Conservation (phyloP, 2,113 vertebrate genomes). For the Herpailurus yagouaroundi region DNA sequence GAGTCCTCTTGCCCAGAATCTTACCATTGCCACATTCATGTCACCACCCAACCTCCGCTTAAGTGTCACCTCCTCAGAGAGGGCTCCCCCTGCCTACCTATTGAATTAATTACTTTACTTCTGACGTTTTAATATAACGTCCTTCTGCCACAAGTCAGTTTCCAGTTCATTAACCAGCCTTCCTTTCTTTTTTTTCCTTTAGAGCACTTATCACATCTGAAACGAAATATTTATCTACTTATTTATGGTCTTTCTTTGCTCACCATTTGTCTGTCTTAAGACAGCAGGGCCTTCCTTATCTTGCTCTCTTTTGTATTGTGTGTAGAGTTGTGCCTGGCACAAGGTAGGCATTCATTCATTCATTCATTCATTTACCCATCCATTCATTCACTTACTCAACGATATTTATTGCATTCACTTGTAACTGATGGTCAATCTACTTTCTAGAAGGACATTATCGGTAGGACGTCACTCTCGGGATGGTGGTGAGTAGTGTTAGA, state of each 20-base stretch:
- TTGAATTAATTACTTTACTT: neutral
- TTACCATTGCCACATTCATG: fast-evolving
- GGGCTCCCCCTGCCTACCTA: fast-evolving
- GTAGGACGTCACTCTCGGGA: neutral
- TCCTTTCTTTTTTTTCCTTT: neutral
- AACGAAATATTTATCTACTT: neutral
- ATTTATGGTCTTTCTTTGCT: neutral
- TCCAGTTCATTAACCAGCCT: neutral
- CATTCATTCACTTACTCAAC: neutral
- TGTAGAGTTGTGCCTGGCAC: neutral
- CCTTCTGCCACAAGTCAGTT: neutral
- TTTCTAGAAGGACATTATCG: neutral
- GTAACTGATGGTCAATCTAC: neutral
- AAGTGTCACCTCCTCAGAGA: neutral
- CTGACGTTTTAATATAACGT: fast-evolving
- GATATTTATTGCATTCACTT: neutral
- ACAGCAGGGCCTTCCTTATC: neutral
- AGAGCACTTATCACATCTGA: neutral
- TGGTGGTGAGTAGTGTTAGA: neutral
- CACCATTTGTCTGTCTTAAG: neutral
- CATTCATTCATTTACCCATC: neutral
- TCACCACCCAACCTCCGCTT: neutral
- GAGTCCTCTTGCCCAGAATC: neutral
- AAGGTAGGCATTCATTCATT: neutral
- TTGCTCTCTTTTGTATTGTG: neutral